Conservation (phyloP, 2,888 invertebrate genomes). For the Agonopterix subpropinquella region DNA sequence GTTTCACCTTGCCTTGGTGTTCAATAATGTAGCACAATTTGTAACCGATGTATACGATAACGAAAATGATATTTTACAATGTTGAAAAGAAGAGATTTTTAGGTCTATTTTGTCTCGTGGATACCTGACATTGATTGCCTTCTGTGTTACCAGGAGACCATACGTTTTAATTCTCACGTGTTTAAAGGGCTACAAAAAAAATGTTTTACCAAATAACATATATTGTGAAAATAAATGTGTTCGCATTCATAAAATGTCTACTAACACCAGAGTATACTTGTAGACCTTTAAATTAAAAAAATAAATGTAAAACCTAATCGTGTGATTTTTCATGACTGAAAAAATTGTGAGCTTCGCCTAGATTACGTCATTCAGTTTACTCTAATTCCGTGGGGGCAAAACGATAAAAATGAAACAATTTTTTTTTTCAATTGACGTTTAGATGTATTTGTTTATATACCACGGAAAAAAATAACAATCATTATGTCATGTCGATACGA, state of each 20-base stretch:
- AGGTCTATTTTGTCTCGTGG: conserved; percentile 65
- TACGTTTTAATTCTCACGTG: conserved; percentile 21
- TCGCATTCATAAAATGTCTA: conserved; percentile 23
- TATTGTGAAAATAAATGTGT: conserved; percentile 3
- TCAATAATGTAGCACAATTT: conserved; percentile 70
- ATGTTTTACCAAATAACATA: conserved; percentile 5
- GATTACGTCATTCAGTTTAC: conserved; percentile 21
- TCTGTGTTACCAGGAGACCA: conserved; percentile 60
- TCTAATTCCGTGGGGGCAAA: conserved; percentile 20
- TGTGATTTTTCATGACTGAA: conserved; percentile 53
- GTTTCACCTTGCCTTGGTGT: conserved; percentile 74
- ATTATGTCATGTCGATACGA: no score
- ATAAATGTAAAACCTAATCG: conserved; percentile 13
- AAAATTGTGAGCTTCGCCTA: conserved; percentile 44
- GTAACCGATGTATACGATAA: conserved; percentile 74
- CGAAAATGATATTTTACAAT: conserved; percentile 71
- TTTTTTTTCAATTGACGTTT: conserved; percentile 5
- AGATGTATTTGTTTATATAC: conserved; percentile 10
- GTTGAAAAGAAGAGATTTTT: conserved; percentile 68
- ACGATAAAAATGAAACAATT: not conserved
- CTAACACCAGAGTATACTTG: conserved; percentile 6
- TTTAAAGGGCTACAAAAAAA: conserved; percentile 10
- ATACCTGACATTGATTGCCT: conserved; percentile 66
- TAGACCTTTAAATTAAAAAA: not conserved
- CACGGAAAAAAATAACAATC: conserved; percentile 20